Evolutionary conservation across 2,797 vertebrate genomes (phyloP).

Genomic region (Poeciliopsis presidionis): DNA sequence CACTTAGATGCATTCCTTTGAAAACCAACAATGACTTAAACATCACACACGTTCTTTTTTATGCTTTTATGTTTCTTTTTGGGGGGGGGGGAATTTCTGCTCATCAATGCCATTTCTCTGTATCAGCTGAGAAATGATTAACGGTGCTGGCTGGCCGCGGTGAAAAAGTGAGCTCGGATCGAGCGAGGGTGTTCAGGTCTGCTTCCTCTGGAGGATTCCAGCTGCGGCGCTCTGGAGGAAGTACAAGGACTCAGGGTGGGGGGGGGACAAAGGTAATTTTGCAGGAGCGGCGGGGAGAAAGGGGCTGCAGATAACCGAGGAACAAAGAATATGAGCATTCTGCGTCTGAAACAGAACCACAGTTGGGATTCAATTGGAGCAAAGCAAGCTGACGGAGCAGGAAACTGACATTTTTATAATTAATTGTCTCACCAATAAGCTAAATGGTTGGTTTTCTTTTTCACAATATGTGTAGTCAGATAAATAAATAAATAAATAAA

Average conservation of each 20-base stretch:
- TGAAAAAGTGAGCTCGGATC: slow-evolving; percentile 42
- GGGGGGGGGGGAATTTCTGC: background rate
- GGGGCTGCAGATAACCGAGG: slow-evolving; percentile 42
- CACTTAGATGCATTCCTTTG: slow-evolving; percentile 10
- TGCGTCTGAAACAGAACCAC: slow-evolving; percentile 42
- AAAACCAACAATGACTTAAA: slow-evolving; percentile 34
- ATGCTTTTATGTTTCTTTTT: background rate
- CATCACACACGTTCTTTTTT: slow-evolving; percentile 53
- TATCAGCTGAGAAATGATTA: slow-evolving; percentile 56
- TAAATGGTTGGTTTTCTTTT: background rate
- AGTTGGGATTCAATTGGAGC: slow-evolving; percentile 23
- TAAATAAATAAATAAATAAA: slow-evolving; percentile 5
- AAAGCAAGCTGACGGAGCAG: slow-evolving; percentile 16
- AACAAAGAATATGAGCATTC: slow-evolving; percentile 62
- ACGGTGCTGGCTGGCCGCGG: slow-evolving; percentile 55
- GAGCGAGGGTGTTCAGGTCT: slow-evolving; percentile 36
- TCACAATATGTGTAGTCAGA: slow-evolving; percentile 8
- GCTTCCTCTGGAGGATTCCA: slow-evolving; percentile 50
- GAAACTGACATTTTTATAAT: background rate
- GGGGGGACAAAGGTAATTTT: slow-evolving; percentile 63
- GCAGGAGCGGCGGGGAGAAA: slow-evolving; percentile 2
- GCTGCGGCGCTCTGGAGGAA: slow-evolving; percentile 49
- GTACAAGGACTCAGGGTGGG: slow-evolving; percentile 1
- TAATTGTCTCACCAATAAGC: background rate
- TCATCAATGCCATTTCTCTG: slow-evolving; percentile 33